Base-by-base conservation (phyloP, 2,797 vertebrate species). In the Nyctibius grandis region DNA sequence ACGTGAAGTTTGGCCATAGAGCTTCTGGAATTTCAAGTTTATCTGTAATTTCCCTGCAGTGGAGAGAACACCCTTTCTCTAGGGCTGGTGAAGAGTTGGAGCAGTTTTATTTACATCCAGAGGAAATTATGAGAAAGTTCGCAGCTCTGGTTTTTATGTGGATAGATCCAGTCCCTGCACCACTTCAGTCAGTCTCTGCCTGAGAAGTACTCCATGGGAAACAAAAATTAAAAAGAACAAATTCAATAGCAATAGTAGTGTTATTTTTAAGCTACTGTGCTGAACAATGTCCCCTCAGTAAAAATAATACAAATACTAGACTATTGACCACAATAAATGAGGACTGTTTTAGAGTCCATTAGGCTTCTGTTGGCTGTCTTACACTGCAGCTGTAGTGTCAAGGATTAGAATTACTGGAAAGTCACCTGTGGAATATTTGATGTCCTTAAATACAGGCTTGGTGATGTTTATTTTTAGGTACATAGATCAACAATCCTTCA, bases 401-500 rank as follows among this genome's bases (percentile, higher is more conserved):
- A 93, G 23, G 57, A 17, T 76, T 76, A 51, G 20, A 93, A 94
- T 79, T 56, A 50, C 47, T 36, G 44, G 44, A 45, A 94, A 83
- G 86, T 92, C 92, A 94, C 91, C 95, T 95, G 56, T 83, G 81
- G 64, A 80, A 91, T 91, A 85, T 67, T 51, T 72, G 68, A 59
- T 60, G 53, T 73, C 48, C 59, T 75, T 88, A 85, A 91, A 92
- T 76, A 80, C 29, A 42, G 59, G 38, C 72, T 68, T 70, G 64
- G 57, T 92, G 60, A 15, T 72, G 68, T 72, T 77, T 83, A 92
- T 93, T 96, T 96, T 95, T 95, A 88, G 84, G 44, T 42, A 72
- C 12, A 4, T 12, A 44, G 25, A 64, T 25, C 16, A 85, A 92
- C 53, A 77, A 59, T 64, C 78, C 42, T 70, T 95, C 86, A 45